Base-by-base conservation (phyloP, 2,888 invertebrate genomes). In the Elegia similella region DNA sequence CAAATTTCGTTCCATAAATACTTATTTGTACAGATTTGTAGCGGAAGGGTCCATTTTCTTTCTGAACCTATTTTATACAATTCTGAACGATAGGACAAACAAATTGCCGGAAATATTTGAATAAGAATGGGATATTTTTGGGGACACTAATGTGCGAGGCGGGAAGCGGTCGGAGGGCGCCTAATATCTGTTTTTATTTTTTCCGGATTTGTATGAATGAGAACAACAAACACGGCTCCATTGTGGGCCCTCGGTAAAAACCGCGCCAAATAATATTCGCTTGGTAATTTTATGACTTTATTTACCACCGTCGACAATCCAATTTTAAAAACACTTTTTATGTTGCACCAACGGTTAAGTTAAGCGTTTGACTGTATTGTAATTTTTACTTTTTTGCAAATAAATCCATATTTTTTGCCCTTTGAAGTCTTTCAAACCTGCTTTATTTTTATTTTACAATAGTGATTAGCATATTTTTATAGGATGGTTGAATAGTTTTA, bases 41-140 rank as follows among this genome's bases (percentile, higher is more conserved):
- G 65, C 65, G 71, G 69, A 72, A 75, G 66, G 69, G 72, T 71
- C 70, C 64, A 70, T 78, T 72, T 71, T 73, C 66, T 72, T 71
- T 71, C 72, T 73, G 72, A 72, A 73, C 74, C 75, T 76, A 77
- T 76, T 82, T 74, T 76, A 72, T 75, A 75, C 75, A 72, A 71
- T 78, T 79, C 75, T 79, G 77, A 83, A 83, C 77, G 86, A 85
- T 83, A 82, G 84, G 77, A 83, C 80, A 84, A 88, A 88, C 87
- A 87, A 90, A 88, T 87, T 86, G 85, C 84, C 83, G 86, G 85
- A 88, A 88, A 86, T 86, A 88, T 91, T 91, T 90, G 87, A 89
- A 89, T 90, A 86, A 87, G 84, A 91, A 88, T 88, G 85, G 86
- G 76, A 80, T 79, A 79, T 84, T 88, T 83, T 82, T 70, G 75